A percentile compares a stretch with the other conserved stretches of the same genome.
Conservation (phyloP, 37 sponge, comb jelly and placozoan genomes). For the Halisarca cf. caerulea region DNA sequence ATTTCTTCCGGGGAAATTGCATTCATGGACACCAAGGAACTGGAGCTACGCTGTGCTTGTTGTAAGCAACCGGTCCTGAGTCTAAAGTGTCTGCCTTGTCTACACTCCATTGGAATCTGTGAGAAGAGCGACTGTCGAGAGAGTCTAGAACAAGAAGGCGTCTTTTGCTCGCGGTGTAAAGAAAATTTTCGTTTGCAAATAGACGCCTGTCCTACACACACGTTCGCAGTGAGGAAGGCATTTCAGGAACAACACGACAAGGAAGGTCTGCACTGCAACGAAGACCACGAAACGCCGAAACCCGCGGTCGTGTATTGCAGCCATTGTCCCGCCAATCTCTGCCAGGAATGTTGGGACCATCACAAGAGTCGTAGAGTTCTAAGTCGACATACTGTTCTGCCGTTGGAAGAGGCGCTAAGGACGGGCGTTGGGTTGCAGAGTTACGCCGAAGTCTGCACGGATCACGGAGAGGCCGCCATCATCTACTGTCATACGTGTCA, state of each 20-base stretch:
- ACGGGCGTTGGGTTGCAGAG: not conserved
- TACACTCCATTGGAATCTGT: not conserved
- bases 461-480: not conserved
- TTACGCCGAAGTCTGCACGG: not conserved
- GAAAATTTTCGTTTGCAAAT: not conserved
- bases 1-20: too few relatives aligned
- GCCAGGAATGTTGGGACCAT: not conserved
- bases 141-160: not conserved
- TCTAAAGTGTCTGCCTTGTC: not conserved
- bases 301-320: not conserved
- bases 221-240: conserved; percentile 5
- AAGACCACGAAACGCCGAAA: not conserved
- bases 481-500: not conserved
- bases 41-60: not conserved
- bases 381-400: not conserved
- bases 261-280: not conserved
- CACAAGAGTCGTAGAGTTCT: not conserved
- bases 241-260: not conserved
- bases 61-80: not conserved
- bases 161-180: not conserved
- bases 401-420: not conserved
- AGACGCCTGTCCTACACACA: not conserved
- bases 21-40: not conserved
- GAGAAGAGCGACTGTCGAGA: not conserved
- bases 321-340: not conserved